Conservation (phyloP, 2,888 invertebrate genomes). For the Andrena bicolor region DNA sequence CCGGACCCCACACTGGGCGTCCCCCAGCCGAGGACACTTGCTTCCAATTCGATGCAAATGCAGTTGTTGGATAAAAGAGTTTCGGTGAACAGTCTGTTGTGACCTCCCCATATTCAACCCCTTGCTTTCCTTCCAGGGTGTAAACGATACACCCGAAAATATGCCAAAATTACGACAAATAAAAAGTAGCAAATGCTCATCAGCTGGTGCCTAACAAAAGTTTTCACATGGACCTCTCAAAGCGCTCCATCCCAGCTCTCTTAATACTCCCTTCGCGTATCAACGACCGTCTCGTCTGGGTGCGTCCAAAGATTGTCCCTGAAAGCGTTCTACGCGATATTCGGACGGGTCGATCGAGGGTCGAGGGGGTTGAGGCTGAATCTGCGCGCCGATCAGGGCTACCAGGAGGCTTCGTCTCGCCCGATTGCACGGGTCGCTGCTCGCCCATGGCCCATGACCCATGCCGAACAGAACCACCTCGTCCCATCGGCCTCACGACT, state of each 20-base stretch:
- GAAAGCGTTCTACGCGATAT: slow-evolving; percentile 8
- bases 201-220: not conserved
- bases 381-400: not conserved
- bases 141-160: too few species aligned
- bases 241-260: not conserved
- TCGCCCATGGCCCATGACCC: slow-evolving; percentile 37
- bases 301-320: slow-evolving; percentile 8
- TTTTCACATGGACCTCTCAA: not conserved
- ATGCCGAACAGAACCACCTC: slow-evolving; percentile 50
- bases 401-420: slow-evolving; percentile 17
- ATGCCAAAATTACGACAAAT: too few species aligned
- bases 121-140: too few species aligned
- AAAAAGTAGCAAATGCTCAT: too few species aligned
- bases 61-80: not conserved
- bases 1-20: slow-evolving; percentile 35
- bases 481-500: slow-evolving; percentile 38
- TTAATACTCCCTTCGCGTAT: slow-evolving; percentile 2
- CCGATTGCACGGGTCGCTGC: slow-evolving; percentile 56
- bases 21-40: slow-evolving; percentile 10
- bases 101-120: too few species aligned
- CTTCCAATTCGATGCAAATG: not conserved
- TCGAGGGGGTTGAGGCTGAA: slow-evolving; percentile 1
- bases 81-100: too few species aligned
- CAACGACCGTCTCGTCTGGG: slow-evolving; percentile 1
- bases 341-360: slow-evolving; percentile 1